Evolutionary conservation across 2,888 invertebrate genomes (phyloP), one percentile per base, ranked within the genome.

Genomic region (Drosophila neonasuta): DNA sequence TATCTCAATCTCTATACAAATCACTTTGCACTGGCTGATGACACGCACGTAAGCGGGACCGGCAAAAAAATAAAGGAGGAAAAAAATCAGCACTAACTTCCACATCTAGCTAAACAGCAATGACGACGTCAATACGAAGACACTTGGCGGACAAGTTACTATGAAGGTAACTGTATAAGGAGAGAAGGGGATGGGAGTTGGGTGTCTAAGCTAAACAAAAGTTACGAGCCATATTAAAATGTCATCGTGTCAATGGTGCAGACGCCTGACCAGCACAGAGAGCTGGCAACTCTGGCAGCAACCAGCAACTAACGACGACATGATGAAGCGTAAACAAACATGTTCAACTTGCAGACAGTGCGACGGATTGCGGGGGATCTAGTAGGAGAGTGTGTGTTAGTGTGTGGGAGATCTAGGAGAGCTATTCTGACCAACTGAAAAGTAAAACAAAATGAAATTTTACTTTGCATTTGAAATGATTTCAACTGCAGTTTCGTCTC

Each of bases 241-340:
- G 81, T 81, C 81, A 81, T 81, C 85, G 81, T 81, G 81, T 78
- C 81, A 81, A 86, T 86, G 81, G 71, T 67, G 69, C 75, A 77
- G 72, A 75, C 65, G 77, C 79, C 75, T 67, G 78, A 57, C 75
- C 72, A 65, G 75, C 66, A 50, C 58, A 54, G 64, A 49, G 59
- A 51, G 46, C 32, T 30, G 55, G 42, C 45, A 60, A 41, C 50
- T 48, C 32, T 64, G 63, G 71, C 46, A 51, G 71, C 46, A 51
- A 65, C 69, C 77, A 72, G 68, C 81, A 78, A 80, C 81, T 81
- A 81, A 81, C 81, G 81, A 81, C 81, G 80, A 88, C 88, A 88
- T 85, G 87, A 78, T 87, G 84, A 87, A 85, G 84, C 88, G 88
- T 85, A 84, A 87, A 88, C 80, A 88, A 88, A 86, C 83, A 85